phyloP scores from a whole-genome alignment of 2,888 invertebrate genomes.

The Meganola albula region DNA sequence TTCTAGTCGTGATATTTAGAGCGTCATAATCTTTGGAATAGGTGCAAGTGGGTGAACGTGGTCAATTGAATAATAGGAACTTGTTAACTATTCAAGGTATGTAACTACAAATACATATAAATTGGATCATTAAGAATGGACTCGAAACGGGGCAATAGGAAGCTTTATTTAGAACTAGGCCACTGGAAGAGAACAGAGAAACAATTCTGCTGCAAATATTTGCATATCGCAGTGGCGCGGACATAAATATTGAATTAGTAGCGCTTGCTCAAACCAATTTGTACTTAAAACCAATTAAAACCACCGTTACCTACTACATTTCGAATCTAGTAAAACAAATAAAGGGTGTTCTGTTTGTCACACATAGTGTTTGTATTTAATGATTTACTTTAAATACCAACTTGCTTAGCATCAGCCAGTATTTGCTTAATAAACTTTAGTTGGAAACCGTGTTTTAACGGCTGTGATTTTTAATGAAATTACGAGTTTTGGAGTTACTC shows the following conservation, averaged over 20 bases:
- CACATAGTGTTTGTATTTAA: constrained; percentile 36
- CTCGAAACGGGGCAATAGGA: constrained; percentile 37
- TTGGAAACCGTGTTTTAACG: too few species aligned
- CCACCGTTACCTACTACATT: constrained; percentile 60
- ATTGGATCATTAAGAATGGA: constrained; percentile 31
- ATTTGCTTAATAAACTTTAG: too few species aligned
- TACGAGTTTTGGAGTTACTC: too few species aligned
- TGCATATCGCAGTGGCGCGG: too few species aligned
- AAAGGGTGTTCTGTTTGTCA: constrained; percentile 37
- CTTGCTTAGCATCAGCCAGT: too few species aligned
- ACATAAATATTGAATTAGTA: too few species aligned
- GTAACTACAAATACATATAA: constrained; percentile 22
- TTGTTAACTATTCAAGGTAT: constrained; percentile 14
- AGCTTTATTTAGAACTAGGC: constrained; percentile 32
- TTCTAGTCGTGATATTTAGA: too few species aligned
- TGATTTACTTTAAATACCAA: constrained; percentile 37
- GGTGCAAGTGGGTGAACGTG: too few species aligned
- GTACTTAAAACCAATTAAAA: constrained; percentile 62
- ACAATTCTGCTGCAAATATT: constrained; percentile 15
- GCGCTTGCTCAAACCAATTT: too few species aligned
- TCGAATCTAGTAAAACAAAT: constrained; percentile 50
- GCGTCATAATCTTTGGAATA: too few species aligned
- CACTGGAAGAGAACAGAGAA: constrained; percentile 19
- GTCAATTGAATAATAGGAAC: constrained; percentile 15
- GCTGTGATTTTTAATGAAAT: too few species aligned